Percentiles rank a stretch among this genome's conserved stretches.
Evolutionary conservation across 2,888 invertebrate species (phyloP).

Genomic region (Rhagium mordax): DNA sequence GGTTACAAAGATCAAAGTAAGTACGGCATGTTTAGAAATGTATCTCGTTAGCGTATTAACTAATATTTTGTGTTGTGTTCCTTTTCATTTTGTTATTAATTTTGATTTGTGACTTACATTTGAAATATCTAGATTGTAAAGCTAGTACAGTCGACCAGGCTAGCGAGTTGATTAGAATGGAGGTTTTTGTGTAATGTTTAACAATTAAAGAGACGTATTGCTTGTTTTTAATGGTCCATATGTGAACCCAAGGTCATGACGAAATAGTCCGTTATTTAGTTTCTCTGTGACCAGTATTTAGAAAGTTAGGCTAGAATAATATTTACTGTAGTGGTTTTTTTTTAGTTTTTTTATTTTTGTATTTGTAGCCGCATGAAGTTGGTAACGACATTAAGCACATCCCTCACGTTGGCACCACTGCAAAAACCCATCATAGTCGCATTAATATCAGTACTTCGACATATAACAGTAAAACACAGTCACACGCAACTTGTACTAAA

Average conservation of each 20-base stretch:
- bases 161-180: not conserved
- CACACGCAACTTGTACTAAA: slow-evolving; percentile 38
- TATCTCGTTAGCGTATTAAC: slow-evolving; percentile 30
- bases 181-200: not conserved
- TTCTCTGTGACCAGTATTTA: not conserved
- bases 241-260: not conserved
- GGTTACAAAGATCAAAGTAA: slow-evolving; percentile 59
- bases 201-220: not conserved
- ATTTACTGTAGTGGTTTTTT: slow-evolving; percentile 33
- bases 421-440: slow-evolving; percentile 41
- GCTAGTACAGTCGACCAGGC: not conserved
- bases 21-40: slow-evolving; percentile 36
- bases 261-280: not conserved
- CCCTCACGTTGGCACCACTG: slow-evolving; percentile 63
- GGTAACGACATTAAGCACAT: slow-evolving; percentile 57
- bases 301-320: not conserved
- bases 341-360: slow-evolving; percentile 61
- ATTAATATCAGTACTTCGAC: slow-evolving; percentile 31
- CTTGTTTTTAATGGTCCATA: not conserved
- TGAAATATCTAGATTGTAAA: slow-evolving; percentile 2
- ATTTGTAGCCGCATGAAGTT: slow-evolving; percentile 67
- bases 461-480: slow-evolving; percentile 37
- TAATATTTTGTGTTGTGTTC: slow-evolving; percentile 44
- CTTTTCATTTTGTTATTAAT: slow-evolving; percentile 41
- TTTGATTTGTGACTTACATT: slow-evolving; percentile 43